Base-by-base conservation (phyloP, 1,140 invertebrate species). In the Brachionus asplanchnoidis region DNA sequence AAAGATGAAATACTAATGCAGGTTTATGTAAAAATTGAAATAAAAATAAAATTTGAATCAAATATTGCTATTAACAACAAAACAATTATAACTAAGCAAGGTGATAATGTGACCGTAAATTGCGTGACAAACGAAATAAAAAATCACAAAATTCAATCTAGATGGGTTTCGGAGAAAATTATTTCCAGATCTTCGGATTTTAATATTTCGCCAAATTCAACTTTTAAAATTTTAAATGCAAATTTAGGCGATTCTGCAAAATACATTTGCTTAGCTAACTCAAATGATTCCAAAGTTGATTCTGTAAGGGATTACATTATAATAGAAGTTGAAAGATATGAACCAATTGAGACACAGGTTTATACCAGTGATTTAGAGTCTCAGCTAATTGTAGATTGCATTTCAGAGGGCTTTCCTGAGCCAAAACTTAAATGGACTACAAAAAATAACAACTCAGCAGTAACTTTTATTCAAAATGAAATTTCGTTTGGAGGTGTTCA, bases 11-110 rank as follows among this genome's bases (percentile, higher is more conserved):
- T 77, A n/a, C 3, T 50, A 3, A 12, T 77, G 3, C 20, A 77
- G 12, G 73, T 77, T 77, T 77, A 50, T 50, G 42, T 28, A 50
- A 77, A 77, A 50, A 23, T 77, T 26, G 44, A 77, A 28, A 26
- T 77, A 12, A 77, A 77, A 50, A 50, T 77, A 28, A 77, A 77
- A 26, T 50, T 77, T 26, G 42, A 46, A 50, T 73, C 68, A 20
- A 73, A 73, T 73, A 9, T 42, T 42, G 9, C 2, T 17, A 50
- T 77, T 20, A 28, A 12, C 26, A 20, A 77, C 50, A 77, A 50
- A 77, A 26, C 17, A 23, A 77, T 77, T 7, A 46, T 32, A 50
- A 23, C 53, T n/a, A 77, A 77, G 26, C 9, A 77, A 50, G 23
- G 20, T 12, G 73, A 77, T 26, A 50, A 77, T 20, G 2, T 77